These are phyloP conservation scores for Drosophila melanosoma DNA, from an alignment of 2,888 invertebrate species.

Conservation along the genomic window DNA sequence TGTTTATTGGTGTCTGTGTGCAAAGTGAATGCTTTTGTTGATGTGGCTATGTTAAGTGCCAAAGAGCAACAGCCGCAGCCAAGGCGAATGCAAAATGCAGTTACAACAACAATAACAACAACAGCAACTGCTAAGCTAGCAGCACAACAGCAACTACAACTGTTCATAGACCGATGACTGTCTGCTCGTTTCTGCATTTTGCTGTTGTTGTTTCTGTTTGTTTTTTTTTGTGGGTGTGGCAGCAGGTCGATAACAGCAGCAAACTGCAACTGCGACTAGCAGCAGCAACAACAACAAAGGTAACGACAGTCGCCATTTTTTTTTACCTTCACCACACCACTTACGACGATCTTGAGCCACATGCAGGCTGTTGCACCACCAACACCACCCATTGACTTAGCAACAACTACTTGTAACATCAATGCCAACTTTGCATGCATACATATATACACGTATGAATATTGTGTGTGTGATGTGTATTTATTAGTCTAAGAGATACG, in stretches of 20 bases:
- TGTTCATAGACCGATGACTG: conserved; percentile 16
- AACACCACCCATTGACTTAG: conserved; percentile 31
- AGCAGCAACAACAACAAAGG: conserved; percentile 15
- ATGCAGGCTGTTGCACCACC: conserved; percentile 83
- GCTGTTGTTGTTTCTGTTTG: conserved; percentile 12
- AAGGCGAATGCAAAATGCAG: conserved; percentile 76
- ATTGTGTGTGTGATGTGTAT: background rate
- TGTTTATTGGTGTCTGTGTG: conserved; percentile 19
- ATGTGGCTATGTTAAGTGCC: conserved; percentile 63
- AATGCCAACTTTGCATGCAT: conserved; percentile 42
- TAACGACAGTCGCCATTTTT: conserved; percentile 66
- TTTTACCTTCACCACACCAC: conserved; percentile 61
- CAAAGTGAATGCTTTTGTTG: conserved; percentile 54
- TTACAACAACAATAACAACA: conserved; percentile 32
- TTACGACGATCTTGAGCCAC: conserved; percentile 84
- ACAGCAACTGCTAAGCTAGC: conserved; percentile 18
- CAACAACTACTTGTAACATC: conserved; percentile 38
- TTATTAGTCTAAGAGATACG: conserved; percentile 16
- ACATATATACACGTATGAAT: background rate
- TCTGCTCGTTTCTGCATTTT: conserved; percentile 12
- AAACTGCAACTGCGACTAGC: conserved; percentile 17
- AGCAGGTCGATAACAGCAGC: conserved; percentile 61
- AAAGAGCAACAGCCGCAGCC: conserved; percentile 81
- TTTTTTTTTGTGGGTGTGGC: conserved; percentile 61
- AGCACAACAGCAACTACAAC: conserved; percentile 14